A percentile compares a stretch with the other conserved stretches of the same genome.
Conservation (phyloP, 2,888 invertebrate species). For the Notodonta ziczac region DNA sequence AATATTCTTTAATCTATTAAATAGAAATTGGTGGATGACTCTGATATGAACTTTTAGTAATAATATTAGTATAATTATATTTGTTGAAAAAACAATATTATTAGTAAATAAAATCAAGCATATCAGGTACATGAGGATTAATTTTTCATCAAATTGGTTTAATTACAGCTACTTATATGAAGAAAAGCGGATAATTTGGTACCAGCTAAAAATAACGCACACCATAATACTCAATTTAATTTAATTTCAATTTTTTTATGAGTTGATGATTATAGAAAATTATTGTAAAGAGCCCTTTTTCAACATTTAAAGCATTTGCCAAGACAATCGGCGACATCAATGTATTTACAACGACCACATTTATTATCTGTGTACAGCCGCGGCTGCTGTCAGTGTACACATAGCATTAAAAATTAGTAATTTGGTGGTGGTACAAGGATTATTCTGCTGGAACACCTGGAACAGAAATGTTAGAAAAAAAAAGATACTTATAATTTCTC, state of each 20-base stretch:
- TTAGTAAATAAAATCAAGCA: too few relatives aligned
- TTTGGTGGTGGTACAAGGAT: conserved; percentile 14
- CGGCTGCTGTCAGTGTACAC: conserved; percentile 60
- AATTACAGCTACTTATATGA: too few relatives aligned
- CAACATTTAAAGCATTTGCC: conserved; percentile 78
- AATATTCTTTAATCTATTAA: too few relatives aligned
- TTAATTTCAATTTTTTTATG: too few relatives aligned
- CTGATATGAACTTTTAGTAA: too few relatives aligned
- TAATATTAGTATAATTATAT: too few relatives aligned
- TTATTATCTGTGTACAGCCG: conserved; percentile 33
- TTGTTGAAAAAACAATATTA: too few relatives aligned
- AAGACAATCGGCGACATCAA: conserved; percentile 73
- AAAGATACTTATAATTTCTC: background rate
- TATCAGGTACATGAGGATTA: too few relatives aligned
- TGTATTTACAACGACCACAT: conserved; percentile 58
- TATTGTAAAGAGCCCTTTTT: conserved; percentile 60
- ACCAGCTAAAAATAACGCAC: conserved; percentile 31
- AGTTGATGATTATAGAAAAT: background rate
- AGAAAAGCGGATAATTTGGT: background rate
- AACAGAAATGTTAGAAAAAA: conserved; percentile 37
- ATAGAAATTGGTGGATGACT: too few relatives aligned
- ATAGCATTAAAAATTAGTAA: conserved; percentile 42
- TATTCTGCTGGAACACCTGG: conserved; percentile 35
- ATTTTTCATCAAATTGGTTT: too few relatives aligned
- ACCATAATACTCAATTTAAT: too few relatives aligned